Base-by-base conservation (phyloP, 1,140 invertebrate species). In the Phymastichus coffea region DNA sequence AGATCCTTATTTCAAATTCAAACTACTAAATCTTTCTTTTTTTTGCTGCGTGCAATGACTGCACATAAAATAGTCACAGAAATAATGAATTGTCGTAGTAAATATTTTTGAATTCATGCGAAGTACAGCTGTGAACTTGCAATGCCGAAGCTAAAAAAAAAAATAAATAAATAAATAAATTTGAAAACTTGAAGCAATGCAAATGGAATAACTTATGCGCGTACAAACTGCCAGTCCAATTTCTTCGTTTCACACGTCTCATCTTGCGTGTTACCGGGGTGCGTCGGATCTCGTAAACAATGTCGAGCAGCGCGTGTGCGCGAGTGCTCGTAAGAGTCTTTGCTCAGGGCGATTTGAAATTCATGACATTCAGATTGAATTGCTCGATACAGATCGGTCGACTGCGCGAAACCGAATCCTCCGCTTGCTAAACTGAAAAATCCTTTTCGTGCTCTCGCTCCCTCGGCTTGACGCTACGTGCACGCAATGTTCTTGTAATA, bases 401-500 rank as follows among this genome's bases (percentile, higher is more conserved):
- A 44, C 23, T 30, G 37, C 43, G 44, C 53, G 58, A 48, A 48
- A 61, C 44, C 10, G 35, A 55, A 61, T 61, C 44, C 19, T 40
- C 37, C 37, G 6, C n/a, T n/a, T n/a, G n/a, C n/a, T n/a, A n/a
- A n/a, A n/a, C 44, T 48, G 26, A 51, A 55, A 61, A 61, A 61
- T 61, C 41, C 58, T 28, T 44, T 53, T 41, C n/a, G n/a, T n/a
- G n/a, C n/a, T n/a, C n/a, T n/a, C n/a, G n/a, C n/a, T n/a, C n/a
- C n/a, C n/a, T n/a, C n/a, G n/a, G n/a, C n/a, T n/a, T n/a, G n/a
- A n/a, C n/a, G n/a, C n/a, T n/a, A n/a, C n/a, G n/a, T n/a, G n/a
- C n/a, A n/a, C n/a, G n/a, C n/a, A n/a, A n/a, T n/a, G n/a, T 53
- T 47, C 58, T 54, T 55, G 51, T 61, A 54, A 61, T 55, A 55